Evolutionary conservation across 2,888 invertebrate species (phyloP).

Genomic region (Dicranocentrus wangi): DNA sequence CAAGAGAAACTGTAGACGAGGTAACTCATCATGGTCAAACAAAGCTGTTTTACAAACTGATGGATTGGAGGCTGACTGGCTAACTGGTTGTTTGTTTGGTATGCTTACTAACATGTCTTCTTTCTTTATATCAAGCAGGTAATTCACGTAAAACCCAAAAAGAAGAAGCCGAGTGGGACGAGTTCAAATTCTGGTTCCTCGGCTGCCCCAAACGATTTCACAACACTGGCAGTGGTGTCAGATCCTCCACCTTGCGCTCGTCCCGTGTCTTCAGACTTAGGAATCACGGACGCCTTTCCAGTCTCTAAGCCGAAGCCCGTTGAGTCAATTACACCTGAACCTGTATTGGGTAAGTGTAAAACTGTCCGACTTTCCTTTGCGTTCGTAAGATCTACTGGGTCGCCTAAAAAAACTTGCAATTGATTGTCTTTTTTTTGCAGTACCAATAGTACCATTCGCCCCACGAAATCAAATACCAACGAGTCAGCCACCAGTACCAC

Average conservation of each 20-base stretch:
- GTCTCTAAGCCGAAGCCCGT: slow-evolving; percentile 17
- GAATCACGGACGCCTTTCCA: slow-evolving; percentile 25
- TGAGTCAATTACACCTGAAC: not conserved
- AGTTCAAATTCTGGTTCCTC: not conserved
- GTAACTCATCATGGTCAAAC: not conserved
- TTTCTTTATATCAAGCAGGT: not conserved
- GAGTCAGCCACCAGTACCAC: no score
- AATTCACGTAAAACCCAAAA: slow-evolving; percentile 34
- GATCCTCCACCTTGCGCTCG: slow-evolving; percentile 51
- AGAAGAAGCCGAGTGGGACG: slow-evolving; percentile 47
- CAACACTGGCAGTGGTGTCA: slow-evolving; percentile 9
- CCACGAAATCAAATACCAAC: no score
- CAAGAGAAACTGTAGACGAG: slow-evolving; percentile 35
- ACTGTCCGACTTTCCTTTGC: no score
- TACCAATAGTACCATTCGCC: no score
- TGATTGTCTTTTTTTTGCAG: no score
- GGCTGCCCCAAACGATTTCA: slow-evolving; percentile 51
- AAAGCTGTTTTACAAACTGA: no score
- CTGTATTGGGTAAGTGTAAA: not conserved
- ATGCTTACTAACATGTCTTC: not conserved
- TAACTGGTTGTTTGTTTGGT: not conserved
- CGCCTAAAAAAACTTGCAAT: no score
- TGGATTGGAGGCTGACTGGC: not conserved
- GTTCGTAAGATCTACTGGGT: no score
- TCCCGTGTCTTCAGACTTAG: slow-evolving; percentile 41